Base-by-base conservation (phyloP, 2,797 vertebrate species). In the Alca torda region DNA sequence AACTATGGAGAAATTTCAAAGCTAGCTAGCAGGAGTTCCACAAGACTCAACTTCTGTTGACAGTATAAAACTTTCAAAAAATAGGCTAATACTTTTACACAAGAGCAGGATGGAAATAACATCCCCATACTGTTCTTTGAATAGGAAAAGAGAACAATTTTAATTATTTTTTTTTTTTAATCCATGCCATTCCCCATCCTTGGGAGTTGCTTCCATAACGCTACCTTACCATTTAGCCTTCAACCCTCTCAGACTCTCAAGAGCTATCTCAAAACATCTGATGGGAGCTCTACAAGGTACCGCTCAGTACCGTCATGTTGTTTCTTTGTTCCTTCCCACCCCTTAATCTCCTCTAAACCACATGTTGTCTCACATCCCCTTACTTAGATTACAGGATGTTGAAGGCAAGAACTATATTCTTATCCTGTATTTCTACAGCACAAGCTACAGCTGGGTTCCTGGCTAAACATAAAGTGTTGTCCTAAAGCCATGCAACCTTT, bases 361-460 rank as follows among this genome's bases (percentile, higher is more conserved):
- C 92, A 56, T 51, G 80, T 45, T 73, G 77, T 90, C 86, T 95
- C 88, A 76, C 81, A 94, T 87, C 90, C 84, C 93, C 39, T 79
- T 60, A 46, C 93, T 82, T 65, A 65, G 86, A 81, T 84, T 46
- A 73, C 77, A 86, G 77, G 74, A 92, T 90, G 86, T 63, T 94
- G 70, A 84, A 94, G 35, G 43, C 84, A 77, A 82, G 84, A 94
- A 79, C 64, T 48, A 13, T 30, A 31, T 28, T 90, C 70, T 82
- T 63, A 69, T 31, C 63, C 83, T 63, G 43, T 54, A 24, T 33
- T 90, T 68, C 85, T 68, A 35, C 25, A 82, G 67, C 54, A 39
- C 48, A 26, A 31, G 46, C 54, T 87, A 53, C 50, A 45, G n/a
- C 31, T 20, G 26, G 28, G 51, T 63, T 84, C 86, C 69, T 10